Conservation (phyloP, 2,113 vertebrate species). For the western clawed frog (Xenopus tropicalis) region UCB_Xtro_10.0 CM004444.2:120968501-120969000, state of each 20-base stretch:
- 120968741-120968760: too few species aligned
- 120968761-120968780: conserved; percentile 7
- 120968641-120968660: neutral
- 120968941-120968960: too few species aligned
- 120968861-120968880: conserved; percentile 7
- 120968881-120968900: neutral
- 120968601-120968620: too few species aligned
- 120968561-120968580: too few species aligned
- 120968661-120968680: conserved; percentile 1
- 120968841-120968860: neutral
- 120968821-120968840: conserved; percentile 8
- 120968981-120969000: neutral
- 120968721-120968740: neutral
- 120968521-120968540: too few species aligned
- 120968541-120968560: too few species aligned
- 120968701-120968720: neutral
- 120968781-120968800: neutral
- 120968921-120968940: too few species aligned
- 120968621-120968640: neutral
- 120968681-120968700: neutral
- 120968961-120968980: too few species aligned
- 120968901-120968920: too few species aligned
- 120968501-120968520: too few species aligned
- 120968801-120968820: conserved; percentile 4
- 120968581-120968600: too few species aligned